Evolutionary conservation across 2,888 invertebrate genomes (phyloP), one percentile per base, ranked within the genome.

Genomic region (Pantelozetes paolii): DNA sequence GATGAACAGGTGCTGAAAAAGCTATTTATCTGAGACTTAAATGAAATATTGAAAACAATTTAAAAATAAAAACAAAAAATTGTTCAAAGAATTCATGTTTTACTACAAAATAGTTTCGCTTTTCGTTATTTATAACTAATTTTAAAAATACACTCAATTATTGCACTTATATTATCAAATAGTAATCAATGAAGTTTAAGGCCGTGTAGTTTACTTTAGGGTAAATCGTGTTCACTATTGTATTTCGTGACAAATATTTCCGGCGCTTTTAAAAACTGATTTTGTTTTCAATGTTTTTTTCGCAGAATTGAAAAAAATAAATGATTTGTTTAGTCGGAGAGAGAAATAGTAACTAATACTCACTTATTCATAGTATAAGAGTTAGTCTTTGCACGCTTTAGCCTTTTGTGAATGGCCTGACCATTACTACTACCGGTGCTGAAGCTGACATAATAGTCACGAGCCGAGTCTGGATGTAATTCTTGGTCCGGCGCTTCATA

Each of bases 401-500:
- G 62, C 15, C 62, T 62, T 32, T 62, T 62, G 32, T 62, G 62
- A 62, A 62, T 62, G 62, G n/a, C 32, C 28, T 62, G 62, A 62
- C 62, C 62, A 62, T 62, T 62, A 62, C 62, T 62, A 62, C 32
- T 30, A 62, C 26, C 26, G 26, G 26, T 23, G 54, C 45, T n/a
- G 45, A 18, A 78, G 0, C 77, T 78, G 50, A 76, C 76, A 64
- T 74, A 78, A 57, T 74, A 78, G 75, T 75, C 79, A 78, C 79
- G 74, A 87, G 88, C 48, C 86, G 88, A 45, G 87, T 84, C 72
- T 85, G 83, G 77, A 72, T 76, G 86, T 86, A 11, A 87, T 84
- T 85, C 85, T 67, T 76, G 75, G 20, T 71, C 75, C 6, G 50
- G 71, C 13, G 88, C 87, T 77, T 88, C 87, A 81, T 94, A 94